phyloP scores from a whole-genome alignment of 37 sponge, comb jelly and placozoan genomes.

The Amphimedon queenslandica region DNA sequence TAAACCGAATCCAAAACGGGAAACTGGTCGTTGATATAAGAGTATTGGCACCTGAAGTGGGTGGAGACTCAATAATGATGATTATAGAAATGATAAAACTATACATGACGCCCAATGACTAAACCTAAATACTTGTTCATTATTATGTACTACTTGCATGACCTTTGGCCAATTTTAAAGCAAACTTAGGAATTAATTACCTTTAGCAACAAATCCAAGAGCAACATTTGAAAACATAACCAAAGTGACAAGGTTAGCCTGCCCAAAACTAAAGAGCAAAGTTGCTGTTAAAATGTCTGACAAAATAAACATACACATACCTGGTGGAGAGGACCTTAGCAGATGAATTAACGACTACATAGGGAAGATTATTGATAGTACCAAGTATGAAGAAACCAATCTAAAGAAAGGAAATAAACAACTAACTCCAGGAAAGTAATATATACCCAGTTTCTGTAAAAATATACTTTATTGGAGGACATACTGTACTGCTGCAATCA shows the following conservation, averaged over 20 bases:
- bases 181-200: no score
- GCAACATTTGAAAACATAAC: conserved; percentile 51
- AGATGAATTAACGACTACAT: conserved; percentile 51
- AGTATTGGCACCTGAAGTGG: conserved; percentile 16
- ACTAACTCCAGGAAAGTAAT: not conserved
- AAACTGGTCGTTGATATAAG: not conserved
- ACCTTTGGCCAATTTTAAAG: no score
- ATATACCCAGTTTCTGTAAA: conserved; percentile 9
- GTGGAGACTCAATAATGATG: not conserved
- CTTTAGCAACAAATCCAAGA: conserved; percentile 29
- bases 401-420: no score
- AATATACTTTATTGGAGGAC: not conserved
- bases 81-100: no score
- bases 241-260: conserved; percentile 20
- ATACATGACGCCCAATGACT: no score
- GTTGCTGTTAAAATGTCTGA: no score
- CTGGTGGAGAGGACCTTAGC: conserved; percentile 29
- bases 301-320: not conserved
- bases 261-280: conserved; percentile 8
- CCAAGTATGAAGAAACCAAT: conserved; percentile 44
- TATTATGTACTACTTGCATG: no score
- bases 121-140: no score
- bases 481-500: no score
- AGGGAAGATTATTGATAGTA: conserved; percentile 52
- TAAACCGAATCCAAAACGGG: conserved; percentile 29